Conservation (phyloP, 2,888 invertebrate species). For the Xylocampa areola region DNA sequence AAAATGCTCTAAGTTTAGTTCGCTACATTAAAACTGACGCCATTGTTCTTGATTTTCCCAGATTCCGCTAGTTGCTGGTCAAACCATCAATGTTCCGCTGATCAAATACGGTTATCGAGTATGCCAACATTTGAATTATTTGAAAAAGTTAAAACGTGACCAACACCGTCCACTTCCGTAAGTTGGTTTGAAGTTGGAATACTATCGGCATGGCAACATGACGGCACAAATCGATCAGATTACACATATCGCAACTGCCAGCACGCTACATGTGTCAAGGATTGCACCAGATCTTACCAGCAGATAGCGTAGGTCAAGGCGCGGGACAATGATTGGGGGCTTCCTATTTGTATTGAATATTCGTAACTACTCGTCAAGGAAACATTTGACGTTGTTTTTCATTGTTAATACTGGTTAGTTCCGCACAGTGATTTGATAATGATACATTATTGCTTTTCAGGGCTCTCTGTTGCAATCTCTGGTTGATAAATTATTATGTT, state of each 20-base stretch:
- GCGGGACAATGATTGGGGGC: conserved; percentile 34
- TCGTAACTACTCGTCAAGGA: conserved; percentile 15
- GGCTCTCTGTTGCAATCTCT: too few relatives aligned
- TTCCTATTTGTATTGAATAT: conserved; percentile 28
- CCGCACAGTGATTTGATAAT: not conserved
- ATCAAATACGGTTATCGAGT: too few relatives aligned
- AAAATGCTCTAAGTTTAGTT: too few relatives aligned
- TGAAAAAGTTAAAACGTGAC: not conserved
- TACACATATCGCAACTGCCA: conserved; percentile 33
- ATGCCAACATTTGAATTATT: not conserved
- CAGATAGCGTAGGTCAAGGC: conserved; percentile 53
- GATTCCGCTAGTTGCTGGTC: too few relatives aligned
- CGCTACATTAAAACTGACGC: too few relatives aligned
- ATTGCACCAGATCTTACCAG: conserved; percentile 42
- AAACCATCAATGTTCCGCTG: too few relatives aligned
- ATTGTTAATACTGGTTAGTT: conserved; percentile 3
- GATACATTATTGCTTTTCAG: too few relatives aligned
- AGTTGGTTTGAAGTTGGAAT: not conserved
- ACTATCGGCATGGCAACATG: conserved; percentile 2
- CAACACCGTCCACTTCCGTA: not conserved
- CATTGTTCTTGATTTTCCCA: too few relatives aligned
- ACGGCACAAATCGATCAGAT: conserved; percentile 48
- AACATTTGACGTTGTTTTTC: conserved; percentile 16
- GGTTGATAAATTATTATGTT: too few relatives aligned
- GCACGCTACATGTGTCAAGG: conserved; percentile 56